A percentile compares a stretch with the other conserved stretches of the same genome.
phyloP scores from a whole-genome alignment of 2,888 invertebrate genomes.

The Entomobrya proxima region DNA sequence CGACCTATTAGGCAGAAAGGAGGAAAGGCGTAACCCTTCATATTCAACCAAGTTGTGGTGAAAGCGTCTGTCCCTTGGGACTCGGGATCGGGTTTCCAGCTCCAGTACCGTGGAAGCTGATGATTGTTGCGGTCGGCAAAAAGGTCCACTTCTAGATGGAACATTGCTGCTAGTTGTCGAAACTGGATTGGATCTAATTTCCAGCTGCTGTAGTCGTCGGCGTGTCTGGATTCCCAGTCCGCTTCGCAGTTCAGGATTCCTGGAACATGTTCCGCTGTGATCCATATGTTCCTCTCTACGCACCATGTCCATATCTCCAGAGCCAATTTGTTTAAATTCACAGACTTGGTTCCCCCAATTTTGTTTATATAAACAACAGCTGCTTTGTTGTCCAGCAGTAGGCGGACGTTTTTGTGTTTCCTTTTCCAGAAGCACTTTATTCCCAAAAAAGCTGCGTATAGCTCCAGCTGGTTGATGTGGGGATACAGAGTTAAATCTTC shows the following conservation, averaged over 20 bases:
- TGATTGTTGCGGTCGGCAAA: no score
- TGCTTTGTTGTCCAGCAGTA: no score
- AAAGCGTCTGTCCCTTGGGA: slow-evolving; percentile 28
- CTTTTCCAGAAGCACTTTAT: not conserved
- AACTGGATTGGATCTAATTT: no score
- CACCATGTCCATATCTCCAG: no score
- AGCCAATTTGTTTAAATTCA: slow-evolving; percentile 26
- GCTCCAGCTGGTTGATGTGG: slow-evolving; percentile 8
- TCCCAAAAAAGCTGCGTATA: not conserved
- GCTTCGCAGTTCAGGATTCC: slow-evolving; percentile 33
- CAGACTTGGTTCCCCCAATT: slow-evolving; percentile 48
- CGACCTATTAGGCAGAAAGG: not conserved
- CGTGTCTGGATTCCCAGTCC: no score
- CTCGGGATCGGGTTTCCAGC: slow-evolving; percentile 53
- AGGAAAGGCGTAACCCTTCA: not conserved
- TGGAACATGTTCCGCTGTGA: slow-evolving; percentile 57
- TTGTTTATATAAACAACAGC: slow-evolving; percentile 52
- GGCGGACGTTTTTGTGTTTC: no score
- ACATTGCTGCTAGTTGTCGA: no score
- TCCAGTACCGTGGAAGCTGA: slow-evolving; percentile 46
- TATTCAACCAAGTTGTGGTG: slow-evolving; percentile 1
- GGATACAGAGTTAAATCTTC: no score
- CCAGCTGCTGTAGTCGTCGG: no score
- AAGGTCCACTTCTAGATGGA: no score
- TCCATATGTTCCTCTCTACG: no score